Conservation (phyloP, 2,888 invertebrate genomes). For the Oconnorella tubifera region DNA sequence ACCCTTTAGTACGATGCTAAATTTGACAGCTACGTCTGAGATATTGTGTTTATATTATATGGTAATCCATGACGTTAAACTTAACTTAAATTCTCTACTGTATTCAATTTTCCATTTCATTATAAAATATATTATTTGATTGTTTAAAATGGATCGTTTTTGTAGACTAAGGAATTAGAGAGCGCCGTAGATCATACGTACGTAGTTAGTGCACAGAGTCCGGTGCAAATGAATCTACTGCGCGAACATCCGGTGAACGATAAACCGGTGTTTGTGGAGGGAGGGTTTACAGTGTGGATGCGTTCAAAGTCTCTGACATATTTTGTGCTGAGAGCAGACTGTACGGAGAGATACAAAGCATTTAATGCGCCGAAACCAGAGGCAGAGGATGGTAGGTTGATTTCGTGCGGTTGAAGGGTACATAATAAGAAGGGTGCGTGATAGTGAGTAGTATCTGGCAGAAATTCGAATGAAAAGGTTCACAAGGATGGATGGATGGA, state of each 20-base stretch:
- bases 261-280: constrained; percentile 75
- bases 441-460: not conserved
- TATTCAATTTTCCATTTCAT: no score
- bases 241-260: constrained; percentile 61
- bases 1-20: no score
- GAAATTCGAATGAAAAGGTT: no score
- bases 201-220: constrained; percentile 83
- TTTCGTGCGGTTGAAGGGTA: not conserved
- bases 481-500: no score
- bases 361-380: not conserved
- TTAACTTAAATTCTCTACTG: no score
- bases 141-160: not conserved
- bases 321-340: constrained; percentile 73
- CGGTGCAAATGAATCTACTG: constrained; percentile 69
- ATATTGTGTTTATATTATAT: no score
- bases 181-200: constrained; percentile 82
- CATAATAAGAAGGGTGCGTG: not conserved
- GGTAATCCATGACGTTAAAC: no score
- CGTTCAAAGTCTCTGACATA: constrained; percentile 73
- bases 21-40: no score
- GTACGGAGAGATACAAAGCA: constrained; percentile 16
- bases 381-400: not conserved
- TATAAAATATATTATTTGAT: not conserved
- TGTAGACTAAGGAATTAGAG: constrained; percentile 67
- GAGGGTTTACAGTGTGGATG: constrained; percentile 77